Conservation (phyloP, 1,140 invertebrate genomes). For the Helicoverpa zea region DNA sequence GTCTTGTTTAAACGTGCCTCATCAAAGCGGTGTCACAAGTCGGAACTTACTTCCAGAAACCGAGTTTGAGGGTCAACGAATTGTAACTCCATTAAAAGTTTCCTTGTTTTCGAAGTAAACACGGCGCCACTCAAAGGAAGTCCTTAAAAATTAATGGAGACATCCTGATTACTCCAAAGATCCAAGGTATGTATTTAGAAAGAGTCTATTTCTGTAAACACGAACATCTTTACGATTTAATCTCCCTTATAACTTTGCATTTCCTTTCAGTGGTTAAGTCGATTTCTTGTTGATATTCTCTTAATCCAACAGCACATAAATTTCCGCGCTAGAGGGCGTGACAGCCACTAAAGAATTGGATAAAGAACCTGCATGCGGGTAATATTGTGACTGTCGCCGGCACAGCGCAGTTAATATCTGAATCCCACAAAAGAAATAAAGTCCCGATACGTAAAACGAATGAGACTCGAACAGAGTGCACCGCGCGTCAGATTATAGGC, state of each 20-base stretch:
- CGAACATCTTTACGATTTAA: slow-evolving; percentile 60
- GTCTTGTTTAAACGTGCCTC: neutral
- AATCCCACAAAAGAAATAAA: slow-evolving; percentile 78
- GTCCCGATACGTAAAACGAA: slow-evolving; percentile 78
- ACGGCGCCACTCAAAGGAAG: slow-evolving; percentile 77
- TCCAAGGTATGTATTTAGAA: slow-evolving; percentile 60
- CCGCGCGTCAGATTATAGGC: slow-evolving; percentile 84
- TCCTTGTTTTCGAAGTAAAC: slow-evolving; percentile 81
- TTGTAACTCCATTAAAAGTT: slow-evolving; percentile 84
- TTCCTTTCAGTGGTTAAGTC: slow-evolving; percentile 55
- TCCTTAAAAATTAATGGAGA: slow-evolving; percentile 82
- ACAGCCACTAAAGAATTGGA: slow-evolving; percentile 76
- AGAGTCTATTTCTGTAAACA: slow-evolving; percentile 57
- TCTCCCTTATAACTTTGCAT: slow-evolving; percentile 60
- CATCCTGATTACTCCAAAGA: slow-evolving; percentile 75
- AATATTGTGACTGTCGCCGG: slow-evolving; percentile 81
- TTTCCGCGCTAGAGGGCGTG: slow-evolving; percentile 59
- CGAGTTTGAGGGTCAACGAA: slow-evolving; percentile 66
- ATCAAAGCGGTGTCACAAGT: slow-evolving; percentile 45
- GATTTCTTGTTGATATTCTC: slow-evolving; percentile 59
- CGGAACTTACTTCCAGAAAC: slow-evolving; percentile 54
- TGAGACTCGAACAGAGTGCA: slow-evolving; percentile 68
- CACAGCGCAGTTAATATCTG: slow-evolving; percentile 79
- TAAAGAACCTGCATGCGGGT: slow-evolving; percentile 71
- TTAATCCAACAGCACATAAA: slow-evolving; percentile 75